Conservation (phyloP, 1,140 invertebrate species). For the Cotesia chilonis region DNA sequence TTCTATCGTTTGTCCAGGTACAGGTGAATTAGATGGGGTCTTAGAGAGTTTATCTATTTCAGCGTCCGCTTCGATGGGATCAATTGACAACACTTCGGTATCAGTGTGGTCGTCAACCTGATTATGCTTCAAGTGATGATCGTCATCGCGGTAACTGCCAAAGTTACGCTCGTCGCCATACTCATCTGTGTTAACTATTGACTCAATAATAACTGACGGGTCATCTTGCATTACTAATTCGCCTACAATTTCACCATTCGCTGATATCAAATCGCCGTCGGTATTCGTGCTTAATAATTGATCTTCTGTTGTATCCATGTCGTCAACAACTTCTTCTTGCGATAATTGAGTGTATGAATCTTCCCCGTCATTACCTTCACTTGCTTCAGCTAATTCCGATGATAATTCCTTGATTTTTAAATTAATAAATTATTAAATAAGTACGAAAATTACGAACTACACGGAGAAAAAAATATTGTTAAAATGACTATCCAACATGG, state of each 20-base stretch:
- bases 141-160: slow-evolving; percentile 53
- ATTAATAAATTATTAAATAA: too few relatives aligned
- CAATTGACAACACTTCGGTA: slow-evolving; percentile 53
- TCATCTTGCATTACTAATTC: slow-evolving; percentile 60
- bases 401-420: slow-evolving; percentile 46
- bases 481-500: too few relatives aligned
- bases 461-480: too few relatives aligned
- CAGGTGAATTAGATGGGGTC: slow-evolving; percentile 35
- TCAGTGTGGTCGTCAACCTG: slow-evolving; percentile 46
- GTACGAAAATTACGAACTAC: too few relatives aligned
- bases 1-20: slow-evolving; percentile 26
- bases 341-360: slow-evolving; percentile 55
- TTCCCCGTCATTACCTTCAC: slow-evolving; percentile 57
- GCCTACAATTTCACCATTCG: slow-evolving; percentile 57
- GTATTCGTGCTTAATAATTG: slow-evolving; percentile 49
- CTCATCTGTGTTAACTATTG: slow-evolving; percentile 58
- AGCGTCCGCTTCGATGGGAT: slow-evolving; percentile 41
- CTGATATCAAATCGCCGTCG: slow-evolving; percentile 50
- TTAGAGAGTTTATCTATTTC: slow-evolving; percentile 49
- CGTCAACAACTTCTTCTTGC: slow-evolving; percentile 56
- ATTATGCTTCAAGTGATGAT: slow-evolving; percentile 45
- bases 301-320: slow-evolving; percentile 51
- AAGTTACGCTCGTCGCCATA: slow-evolving; percentile 60
- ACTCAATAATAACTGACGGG: slow-evolving; percentile 61
- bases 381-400: slow-evolving; percentile 52